phyloP scores from a whole-genome alignment of 2,113 vertebrate genomes.

The Turdus rufiventris region DNA sequence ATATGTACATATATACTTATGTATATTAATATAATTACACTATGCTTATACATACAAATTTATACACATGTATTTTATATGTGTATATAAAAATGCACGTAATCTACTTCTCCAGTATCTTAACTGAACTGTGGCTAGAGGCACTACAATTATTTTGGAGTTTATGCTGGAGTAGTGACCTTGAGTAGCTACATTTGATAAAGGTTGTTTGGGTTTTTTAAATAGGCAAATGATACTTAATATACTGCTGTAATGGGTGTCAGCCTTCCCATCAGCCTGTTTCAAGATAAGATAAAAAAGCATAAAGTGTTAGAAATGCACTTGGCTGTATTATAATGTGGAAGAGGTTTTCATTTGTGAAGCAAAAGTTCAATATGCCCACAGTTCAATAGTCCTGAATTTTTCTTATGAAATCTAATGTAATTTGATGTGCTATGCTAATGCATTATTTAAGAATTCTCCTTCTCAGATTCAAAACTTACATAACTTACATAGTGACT shows the following conservation, averaged over 20 bases:
- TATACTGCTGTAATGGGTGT: not conserved
- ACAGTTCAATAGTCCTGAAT: not conserved
- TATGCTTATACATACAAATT: too few relatives aligned
- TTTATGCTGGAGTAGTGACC: not conserved
- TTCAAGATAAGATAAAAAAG: not conserved
- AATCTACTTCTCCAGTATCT: not conserved
- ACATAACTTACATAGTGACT: accelerated
- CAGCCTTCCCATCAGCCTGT: not conserved
- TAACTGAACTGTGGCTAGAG: not conserved
- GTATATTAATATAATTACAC: not conserved
- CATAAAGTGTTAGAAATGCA: not conserved
- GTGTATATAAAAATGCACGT: not conserved
- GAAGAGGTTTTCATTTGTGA: not conserved
- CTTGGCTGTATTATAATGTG: not conserved
- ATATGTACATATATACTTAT: not conserved
- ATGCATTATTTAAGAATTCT: not conserved
- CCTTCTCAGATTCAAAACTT: not conserved
- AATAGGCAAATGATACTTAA: not conserved
- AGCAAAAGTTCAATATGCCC: not conserved
- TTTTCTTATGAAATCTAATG: not conserved
- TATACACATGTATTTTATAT: not conserved
- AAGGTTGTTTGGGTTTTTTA: not conserved
- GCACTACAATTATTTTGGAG: not conserved
- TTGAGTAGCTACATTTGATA: not conserved
- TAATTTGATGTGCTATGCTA: not conserved